Percentiles rank a stretch among this genome's conserved stretches.
Evolutionary conservation across 2,888 invertebrate genomes (phyloP).

Genomic region (Cancer borealis): DNA sequence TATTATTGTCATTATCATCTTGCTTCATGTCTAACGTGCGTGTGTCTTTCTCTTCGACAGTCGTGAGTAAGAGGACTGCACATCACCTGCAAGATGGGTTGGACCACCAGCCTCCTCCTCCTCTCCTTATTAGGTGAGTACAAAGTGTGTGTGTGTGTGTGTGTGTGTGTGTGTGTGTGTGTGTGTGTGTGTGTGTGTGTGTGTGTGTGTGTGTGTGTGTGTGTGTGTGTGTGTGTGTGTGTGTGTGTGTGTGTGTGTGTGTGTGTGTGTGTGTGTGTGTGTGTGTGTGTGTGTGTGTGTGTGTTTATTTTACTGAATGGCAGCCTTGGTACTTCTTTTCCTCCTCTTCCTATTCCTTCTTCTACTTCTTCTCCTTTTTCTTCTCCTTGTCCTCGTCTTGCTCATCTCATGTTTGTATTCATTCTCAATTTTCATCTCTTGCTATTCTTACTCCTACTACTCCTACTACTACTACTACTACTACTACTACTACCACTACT

Average conservation of each 20-base stretch:
- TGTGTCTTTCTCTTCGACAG: neutral
- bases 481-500: neutral
- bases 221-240: neutral
- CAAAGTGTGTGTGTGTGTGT: slow-evolving; percentile 7
- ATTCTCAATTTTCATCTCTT: neutral
- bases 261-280: too few species aligned
- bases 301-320: neutral
- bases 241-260: neutral
- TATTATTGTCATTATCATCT: too few species aligned
- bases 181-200: neutral
- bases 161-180: slow-evolving; percentile 25
- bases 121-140: slow-evolving; percentile 53
- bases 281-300: neutral
- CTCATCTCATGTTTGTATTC: neutral
- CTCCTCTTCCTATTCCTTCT: neutral
- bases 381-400: neutral
- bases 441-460: neutral
- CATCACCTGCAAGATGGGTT: slow-evolving; percentile 29
- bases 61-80: neutral
- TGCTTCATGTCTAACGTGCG: too few species aligned
- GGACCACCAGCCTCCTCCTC: slow-evolving; percentile 48
- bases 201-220: neutral
- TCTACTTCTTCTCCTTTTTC: neutral
- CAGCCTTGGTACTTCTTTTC: neutral
- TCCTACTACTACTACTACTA: neutral